Evolutionary conservation across 1,140 invertebrate genomes (phyloP).

Genomic region (Mylabris phalerata): DNA sequence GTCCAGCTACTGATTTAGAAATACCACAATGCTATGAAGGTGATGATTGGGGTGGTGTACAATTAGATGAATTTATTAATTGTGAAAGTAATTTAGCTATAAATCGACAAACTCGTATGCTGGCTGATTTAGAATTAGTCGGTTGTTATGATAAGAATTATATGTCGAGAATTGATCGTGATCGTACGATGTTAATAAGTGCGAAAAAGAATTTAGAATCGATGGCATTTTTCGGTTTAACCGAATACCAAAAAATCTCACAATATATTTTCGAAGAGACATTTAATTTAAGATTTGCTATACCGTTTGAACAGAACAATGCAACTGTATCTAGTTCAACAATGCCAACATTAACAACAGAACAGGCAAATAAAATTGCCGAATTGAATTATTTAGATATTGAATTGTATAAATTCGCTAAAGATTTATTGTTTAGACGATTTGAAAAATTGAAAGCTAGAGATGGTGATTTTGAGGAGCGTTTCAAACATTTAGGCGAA

Average conservation of each 20-base stretch:
- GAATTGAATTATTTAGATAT: constrained; percentile 84
- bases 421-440: constrained; percentile 77
- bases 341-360: constrained; percentile 61
- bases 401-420: constrained; percentile 90
- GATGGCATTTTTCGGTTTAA: constrained; percentile 96
- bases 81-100: constrained; percentile 90
- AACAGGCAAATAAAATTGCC: constrained; percentile 69
- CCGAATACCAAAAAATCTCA: constrained; percentile 82
- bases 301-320: constrained; percentile 86
- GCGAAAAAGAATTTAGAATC: constrained; percentile 91
- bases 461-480: constrained; percentile 72
- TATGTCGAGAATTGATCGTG: constrained; percentile 60
- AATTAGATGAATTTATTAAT: constrained; percentile 76
- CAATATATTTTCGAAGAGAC: constrained; percentile 97
- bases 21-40: constrained; percentile 73
- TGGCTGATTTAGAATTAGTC: constrained; percentile 88
- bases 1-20: constrained; percentile 66
- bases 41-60: constrained; percentile 57
- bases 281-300: constrained; percentile 86
- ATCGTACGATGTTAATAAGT: constrained; percentile 81
- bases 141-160: constrained; percentile 90
- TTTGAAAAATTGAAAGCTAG: constrained; percentile 72
- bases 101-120: constrained; percentile 96
- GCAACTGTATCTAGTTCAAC: constrained; percentile 75
- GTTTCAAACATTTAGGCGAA: constrained; percentile 72